phyloP scores from a whole-genome alignment of 2,888 invertebrate genomes.

The Parapristionchus giblindavisi region DNA sequence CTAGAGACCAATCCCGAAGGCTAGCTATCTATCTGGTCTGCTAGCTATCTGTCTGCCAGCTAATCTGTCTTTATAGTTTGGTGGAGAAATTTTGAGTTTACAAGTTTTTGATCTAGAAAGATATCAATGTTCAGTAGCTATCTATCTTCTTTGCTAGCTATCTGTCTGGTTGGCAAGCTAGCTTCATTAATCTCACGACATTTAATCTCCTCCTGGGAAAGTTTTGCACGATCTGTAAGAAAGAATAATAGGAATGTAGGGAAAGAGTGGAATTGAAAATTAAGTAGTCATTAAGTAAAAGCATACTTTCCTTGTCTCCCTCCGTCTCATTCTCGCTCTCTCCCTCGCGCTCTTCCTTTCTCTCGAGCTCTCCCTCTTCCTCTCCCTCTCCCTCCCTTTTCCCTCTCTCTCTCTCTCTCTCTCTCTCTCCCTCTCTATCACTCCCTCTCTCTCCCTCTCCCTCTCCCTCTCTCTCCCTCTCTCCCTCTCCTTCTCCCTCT shows the following conservation, averaged over 20 bases:
- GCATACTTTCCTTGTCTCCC: not conserved
- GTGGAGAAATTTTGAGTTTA: too few relatives aligned
- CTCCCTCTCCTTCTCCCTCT: not conserved
- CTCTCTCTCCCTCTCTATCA: constrained; percentile 32
- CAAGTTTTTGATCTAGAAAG: too few relatives aligned
- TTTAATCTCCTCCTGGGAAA: not conserved
- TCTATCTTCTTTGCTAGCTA: too few relatives aligned
- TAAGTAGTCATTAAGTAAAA: not conserved
- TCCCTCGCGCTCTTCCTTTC: not conserved
- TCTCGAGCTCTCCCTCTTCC: not conserved
- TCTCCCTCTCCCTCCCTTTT: not conserved
- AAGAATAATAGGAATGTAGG: not conserved
- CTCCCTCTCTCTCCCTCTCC: not conserved
- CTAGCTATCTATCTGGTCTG: too few relatives aligned
- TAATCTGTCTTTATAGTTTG: too few relatives aligned
- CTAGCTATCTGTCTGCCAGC: too few relatives aligned
- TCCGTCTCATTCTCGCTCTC: not conserved
- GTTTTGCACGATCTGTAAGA: not conserved
- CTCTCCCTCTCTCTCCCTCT: not conserved
- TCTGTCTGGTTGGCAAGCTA: not conserved
- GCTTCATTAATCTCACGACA: not conserved
- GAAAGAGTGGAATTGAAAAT: not conserved
- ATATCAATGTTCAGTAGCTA: too few relatives aligned
- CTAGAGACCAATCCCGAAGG: too few relatives aligned
- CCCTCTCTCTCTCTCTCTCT: constrained; percentile 32